These are phyloP conservation scores for Dendroctonus ponderosae DNA, from an alignment of 1,140 invertebrate genomes.

Conservation along the genomic window DNA sequence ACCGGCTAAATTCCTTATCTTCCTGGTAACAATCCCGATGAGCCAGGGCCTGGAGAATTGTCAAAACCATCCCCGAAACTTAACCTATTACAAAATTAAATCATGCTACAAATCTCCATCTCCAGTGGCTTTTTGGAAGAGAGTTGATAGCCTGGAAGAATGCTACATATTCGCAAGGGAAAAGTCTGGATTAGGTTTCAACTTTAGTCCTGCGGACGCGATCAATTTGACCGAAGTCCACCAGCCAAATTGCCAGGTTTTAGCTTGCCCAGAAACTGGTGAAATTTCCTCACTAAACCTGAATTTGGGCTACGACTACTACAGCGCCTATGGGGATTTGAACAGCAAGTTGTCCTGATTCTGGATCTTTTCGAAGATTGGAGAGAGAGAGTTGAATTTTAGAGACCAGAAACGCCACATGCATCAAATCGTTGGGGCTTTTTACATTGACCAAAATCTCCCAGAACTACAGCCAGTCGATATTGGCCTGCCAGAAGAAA, in stretches of 20 bases:
- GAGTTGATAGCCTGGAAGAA: slow-evolving; percentile 37
- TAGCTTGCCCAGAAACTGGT: slow-evolving; percentile 60
- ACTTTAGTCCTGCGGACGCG: slow-evolving; percentile 55
- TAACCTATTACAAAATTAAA: slow-evolving; percentile 39
- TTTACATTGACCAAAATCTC: slow-evolving; percentile 55
- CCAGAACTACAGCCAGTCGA: slow-evolving; percentile 59
- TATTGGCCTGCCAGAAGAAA: slow-evolving; percentile 54
- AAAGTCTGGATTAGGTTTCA: slow-evolving; percentile 63
- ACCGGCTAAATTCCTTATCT: too few species aligned
- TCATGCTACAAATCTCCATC: slow-evolving; percentile 36
- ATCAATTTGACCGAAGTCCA: slow-evolving; percentile 21
- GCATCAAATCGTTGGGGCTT: slow-evolving; percentile 60
- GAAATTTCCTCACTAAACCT: slow-evolving; percentile 53
- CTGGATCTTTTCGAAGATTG: neutral
- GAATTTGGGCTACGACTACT: slow-evolving; percentile 59
- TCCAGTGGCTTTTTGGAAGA: slow-evolving; percentile 31
- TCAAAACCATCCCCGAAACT: neutral
- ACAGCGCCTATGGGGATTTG: slow-evolving; percentile 57
- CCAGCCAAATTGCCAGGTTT: slow-evolving; percentile 48
- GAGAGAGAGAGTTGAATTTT: slow-evolving; percentile 33
- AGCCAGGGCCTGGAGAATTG: too few species aligned
- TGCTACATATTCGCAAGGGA: slow-evolving; percentile 58
- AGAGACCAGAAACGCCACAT: slow-evolving; percentile 56
- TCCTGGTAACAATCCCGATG: too few species aligned
- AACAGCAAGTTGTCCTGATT: slow-evolving; percentile 52